Base-by-base conservation (phyloP, 2,797 vertebrate species). In the Pangasius mekongensis region DNA sequence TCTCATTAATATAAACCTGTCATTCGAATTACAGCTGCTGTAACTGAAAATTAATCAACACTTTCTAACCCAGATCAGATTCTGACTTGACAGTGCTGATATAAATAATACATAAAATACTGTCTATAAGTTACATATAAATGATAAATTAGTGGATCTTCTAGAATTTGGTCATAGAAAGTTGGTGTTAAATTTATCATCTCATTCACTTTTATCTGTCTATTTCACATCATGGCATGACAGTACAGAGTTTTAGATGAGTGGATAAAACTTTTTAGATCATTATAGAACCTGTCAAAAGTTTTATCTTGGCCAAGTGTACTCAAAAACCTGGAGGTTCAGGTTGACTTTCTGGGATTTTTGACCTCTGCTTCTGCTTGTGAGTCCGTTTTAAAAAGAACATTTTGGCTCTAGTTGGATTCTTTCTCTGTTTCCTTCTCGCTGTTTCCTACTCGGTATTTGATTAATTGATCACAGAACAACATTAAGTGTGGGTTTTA, bases 251-350 rank as follows among this genome's bases (percentile, higher is more conserved):
- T 58, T 80, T 56, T 33, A 58, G 30, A 80, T 22, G 30, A 16
- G 47, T 30, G 27, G 74, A 16, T 52, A 56, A 80, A 80, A 60
- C 33, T 81, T 58, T 80, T 81, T 60, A 36, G 56, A 81, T 39
- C 78, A 24, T 81, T 58, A 81, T 5, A 36, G 30, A 60, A 24
- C 30, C 33, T 60, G 33, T 78, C 76, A 56, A 56, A 54, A 33
- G 5, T 78, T 78, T 33, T 56, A 58, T 58, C 54, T 24, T 58
- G 20, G 3, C 6, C 20, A 74, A 33, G n/a, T 56, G n/a, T 30
- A 18, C 76, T 78, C 1, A 33, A 78, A 78, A 30, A 56, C n/a
- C 49, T 30, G 47, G 76, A 78, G 47, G n/a, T 78, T 54, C 14
- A 80, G 3, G 9, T 58, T 58, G 78, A 81, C 54, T 24, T 60